Conservation (phyloP, 2,797 vertebrate genomes). For the Avahi laniger region DNA sequence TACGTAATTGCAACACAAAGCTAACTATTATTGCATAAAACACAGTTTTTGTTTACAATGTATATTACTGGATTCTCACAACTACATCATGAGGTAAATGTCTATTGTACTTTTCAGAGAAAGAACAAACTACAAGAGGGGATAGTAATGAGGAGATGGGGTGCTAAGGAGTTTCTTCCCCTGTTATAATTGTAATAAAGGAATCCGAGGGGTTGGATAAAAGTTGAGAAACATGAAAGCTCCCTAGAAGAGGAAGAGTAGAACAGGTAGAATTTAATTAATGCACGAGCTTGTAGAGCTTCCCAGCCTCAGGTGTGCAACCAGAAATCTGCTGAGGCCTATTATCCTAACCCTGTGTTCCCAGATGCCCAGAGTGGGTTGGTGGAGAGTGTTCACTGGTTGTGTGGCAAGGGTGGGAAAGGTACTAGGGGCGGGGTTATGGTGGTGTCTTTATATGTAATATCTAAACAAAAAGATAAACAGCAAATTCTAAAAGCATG, state of each 20-base stretch:
- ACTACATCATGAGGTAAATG: not conserved
- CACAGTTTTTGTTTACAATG: not conserved
- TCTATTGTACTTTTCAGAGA: not conserved
- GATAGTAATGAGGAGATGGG: not conserved
- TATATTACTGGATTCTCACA: not conserved
- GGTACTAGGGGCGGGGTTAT: not conserved
- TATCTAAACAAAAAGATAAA: not conserved
- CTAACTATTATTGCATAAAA: not conserved
- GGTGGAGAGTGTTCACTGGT: too few relatives aligned
- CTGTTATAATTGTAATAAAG: not conserved
- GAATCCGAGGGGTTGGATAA: not conserved
- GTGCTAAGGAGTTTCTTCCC: not conserved
- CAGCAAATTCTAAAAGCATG: not conserved
- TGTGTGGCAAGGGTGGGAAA: not conserved
- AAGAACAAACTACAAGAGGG: not conserved
- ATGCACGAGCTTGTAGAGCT: not conserved
- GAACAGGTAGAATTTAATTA: not conserved
- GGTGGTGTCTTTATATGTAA: not conserved
- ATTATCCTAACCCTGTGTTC: not conserved
- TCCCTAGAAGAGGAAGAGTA: not conserved
- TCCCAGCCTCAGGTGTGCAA: not conserved
- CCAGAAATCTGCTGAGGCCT: not conserved
- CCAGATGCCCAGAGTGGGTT: not conserved
- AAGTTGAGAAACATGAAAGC: not conserved
- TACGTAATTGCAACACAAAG: not conserved